Evolutionary conservation across 2,888 invertebrate genomes (phyloP), one percentile per base, ranked within the genome.

Genomic region (Nomada ferruginata): DNA sequence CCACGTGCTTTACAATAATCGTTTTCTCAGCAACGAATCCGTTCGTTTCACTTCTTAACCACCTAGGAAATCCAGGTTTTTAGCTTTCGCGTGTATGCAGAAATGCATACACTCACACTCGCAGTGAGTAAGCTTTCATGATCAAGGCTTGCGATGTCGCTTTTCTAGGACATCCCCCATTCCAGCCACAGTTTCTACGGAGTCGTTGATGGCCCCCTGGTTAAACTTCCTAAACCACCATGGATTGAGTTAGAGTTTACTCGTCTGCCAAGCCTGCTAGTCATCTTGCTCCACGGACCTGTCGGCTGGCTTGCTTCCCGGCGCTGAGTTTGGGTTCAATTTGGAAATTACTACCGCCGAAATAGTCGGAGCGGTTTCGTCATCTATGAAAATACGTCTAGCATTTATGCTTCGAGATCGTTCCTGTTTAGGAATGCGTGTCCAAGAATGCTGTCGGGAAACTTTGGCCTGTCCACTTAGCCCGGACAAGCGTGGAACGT

Each of bases 201-300:
- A 86, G 85, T 85, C 89, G 87, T 90, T 88, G 89, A 90, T 90
- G 90, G 91, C 89, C 89, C 36, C 89, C 88, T 88, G 90, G 88
- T 87, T 87, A 89, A 91, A 91, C 91, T 90, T 91, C 82, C 85
- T 82, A 87, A 90, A 88, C 83, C 84, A 70, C 85, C 66, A 74
- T 74, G 86, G 84, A 87, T 89, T 84, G 89, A 90, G 90, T 89
- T 90, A 89, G 89, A 89, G 86, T 89, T 89, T 80, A 76, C 82
- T 79, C 83, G 82, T 76, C 87, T 85, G 84, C 76, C 78, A 87
- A 87, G 84, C 87, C 87, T 83, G 78, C 83, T 80, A 68, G 70
- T 80, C 75, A 78, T 74, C 83, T 77, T 83, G 79, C 70, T 79
- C 69, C 44, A 36, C 76, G 69, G 75, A 77, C 71, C 83, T 87